Base-by-base conservation (phyloP, 1,140 invertebrate species). In the Drosophila aff. region DNA sequence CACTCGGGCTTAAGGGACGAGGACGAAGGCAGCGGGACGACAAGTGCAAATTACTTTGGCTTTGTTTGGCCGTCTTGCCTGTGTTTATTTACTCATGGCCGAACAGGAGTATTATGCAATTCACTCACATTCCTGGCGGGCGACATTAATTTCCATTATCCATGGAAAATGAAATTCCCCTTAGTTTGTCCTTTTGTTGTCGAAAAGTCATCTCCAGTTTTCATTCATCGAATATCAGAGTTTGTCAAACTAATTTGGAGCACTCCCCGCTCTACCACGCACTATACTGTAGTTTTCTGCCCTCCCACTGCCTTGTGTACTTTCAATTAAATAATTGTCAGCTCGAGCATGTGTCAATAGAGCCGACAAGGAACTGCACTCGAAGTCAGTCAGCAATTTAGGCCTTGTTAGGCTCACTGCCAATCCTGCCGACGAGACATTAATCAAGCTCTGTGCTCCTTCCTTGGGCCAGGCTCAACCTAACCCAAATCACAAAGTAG, bases 281-380 rank as follows among this genome's bases (percentile, higher is more conserved):
- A 9, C 28, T 52, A 11, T 7, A 1, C 33, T 16, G 2, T 36
- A 36, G 52, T 36, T 53, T 55, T 33, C 52, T 36, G 16, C 5
- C 49, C 26, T 46, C 16, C 23, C 31, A 44, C 44, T 52, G 49
- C 21, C 40, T 41, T 65, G 63, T 61, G 62, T 73, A 63, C 36
- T 80, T 80, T 67, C 67, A 87, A 80, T 87, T 80, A 82, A 87
- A 84, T 81, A 53, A 75, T 67, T 78, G 68, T 79, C 49, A 67
- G 75, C 40, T 71, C 23, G 52, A 53, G 66, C 50, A 78, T 57
- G 71, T 77, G 71, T 62, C 61, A 74, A 83, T 80, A 86, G 49
- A 61, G 52, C 59, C 64, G 50, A 65, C 60, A 61, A 68, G 38
- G 41, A 41, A 44, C 50, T 75, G 65, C 58, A 75, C 38, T 50